These are phyloP conservation scores for Pachypsylla venusta DNA, from an alignment of 1,140 invertebrate species.

Conservation along the genomic window DNA sequence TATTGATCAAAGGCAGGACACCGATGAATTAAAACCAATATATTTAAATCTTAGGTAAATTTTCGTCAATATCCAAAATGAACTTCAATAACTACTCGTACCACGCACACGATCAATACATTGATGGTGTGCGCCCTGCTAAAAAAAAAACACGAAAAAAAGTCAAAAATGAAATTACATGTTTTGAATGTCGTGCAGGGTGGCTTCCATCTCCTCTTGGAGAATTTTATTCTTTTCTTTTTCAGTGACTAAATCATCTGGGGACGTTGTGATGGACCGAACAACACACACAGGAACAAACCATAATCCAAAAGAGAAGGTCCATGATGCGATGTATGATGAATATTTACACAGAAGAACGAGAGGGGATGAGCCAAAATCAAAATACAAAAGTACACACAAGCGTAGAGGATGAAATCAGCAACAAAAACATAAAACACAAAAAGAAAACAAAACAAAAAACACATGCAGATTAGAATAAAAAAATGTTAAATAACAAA, in stretches of 20 bases:
- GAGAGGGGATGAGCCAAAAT: not conserved
- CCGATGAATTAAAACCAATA: too few species aligned
- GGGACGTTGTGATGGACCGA: too few species aligned
- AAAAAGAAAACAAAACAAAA: constrained; percentile 22
- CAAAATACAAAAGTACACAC: constrained; percentile 4
- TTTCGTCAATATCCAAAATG: too few species aligned
- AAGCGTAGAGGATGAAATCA: constrained; percentile 8
- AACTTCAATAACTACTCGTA: too few species aligned
- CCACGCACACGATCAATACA: too few species aligned
- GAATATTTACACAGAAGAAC: constrained; percentile 1
- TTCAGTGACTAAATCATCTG: constrained; percentile 90
- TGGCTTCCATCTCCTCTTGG: constrained; percentile 96
- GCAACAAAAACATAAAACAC: constrained; percentile 18
- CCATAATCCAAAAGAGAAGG: not conserved
- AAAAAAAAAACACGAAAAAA: too few species aligned
- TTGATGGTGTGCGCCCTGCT: too few species aligned
- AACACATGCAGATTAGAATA: constrained; percentile 27
- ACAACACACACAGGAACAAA: constrained; percentile 19
- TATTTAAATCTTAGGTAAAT: too few species aligned
- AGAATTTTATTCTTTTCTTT: constrained; percentile 93
- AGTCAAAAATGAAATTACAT: too few species aligned
- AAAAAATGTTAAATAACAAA: constrained; percentile 16
- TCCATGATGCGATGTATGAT: not conserved
- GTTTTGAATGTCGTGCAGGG: constrained; percentile 97
- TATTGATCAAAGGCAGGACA: too few species aligned